Conservation (phyloP, 2,888 invertebrate genomes). For the Macrophya alboannulata region DNA sequence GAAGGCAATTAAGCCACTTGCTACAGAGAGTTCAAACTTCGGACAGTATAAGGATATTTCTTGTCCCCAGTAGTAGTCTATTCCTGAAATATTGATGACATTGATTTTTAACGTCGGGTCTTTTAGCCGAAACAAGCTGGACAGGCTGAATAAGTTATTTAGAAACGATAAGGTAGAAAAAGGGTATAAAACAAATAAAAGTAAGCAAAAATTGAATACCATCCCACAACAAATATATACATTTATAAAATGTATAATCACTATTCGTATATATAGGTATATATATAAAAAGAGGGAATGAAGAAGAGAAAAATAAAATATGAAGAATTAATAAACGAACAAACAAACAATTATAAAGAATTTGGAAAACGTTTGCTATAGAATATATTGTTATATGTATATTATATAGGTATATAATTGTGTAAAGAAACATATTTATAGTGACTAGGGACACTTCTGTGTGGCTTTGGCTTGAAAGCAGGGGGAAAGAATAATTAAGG, state of each 20-base stretch:
- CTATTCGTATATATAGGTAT: not conserved
- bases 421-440: slow-evolving; percentile 44
- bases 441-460: slow-evolving; percentile 35
- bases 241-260: slow-evolving; percentile 50
- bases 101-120: slow-evolving; percentile 38
- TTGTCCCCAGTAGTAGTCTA: not conserved
- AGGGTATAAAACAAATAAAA: not conserved
- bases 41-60: not conserved
- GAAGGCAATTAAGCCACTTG: too few species aligned
- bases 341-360: not conserved
- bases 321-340: slow-evolving; percentile 37
- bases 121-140: not conserved
- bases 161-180: not conserved
- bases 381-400: slow-evolving; percentile 57
- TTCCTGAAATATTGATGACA: slow-evolving; percentile 22
- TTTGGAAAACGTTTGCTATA: not conserved
- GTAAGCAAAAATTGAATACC: not conserved
- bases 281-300: not conserved
- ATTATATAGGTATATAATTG: slow-evolving; percentile 54
- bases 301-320: too few species aligned
- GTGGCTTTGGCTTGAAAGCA: slow-evolving; percentile 48
- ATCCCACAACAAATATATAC: not conserved
- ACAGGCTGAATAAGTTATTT: slow-evolving; percentile 15
- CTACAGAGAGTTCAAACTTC: not conserved
- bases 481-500: not conserved